Base-by-base conservation (phyloP, 2,797 vertebrate species). In the Scomberomorus guttatus region DNA sequence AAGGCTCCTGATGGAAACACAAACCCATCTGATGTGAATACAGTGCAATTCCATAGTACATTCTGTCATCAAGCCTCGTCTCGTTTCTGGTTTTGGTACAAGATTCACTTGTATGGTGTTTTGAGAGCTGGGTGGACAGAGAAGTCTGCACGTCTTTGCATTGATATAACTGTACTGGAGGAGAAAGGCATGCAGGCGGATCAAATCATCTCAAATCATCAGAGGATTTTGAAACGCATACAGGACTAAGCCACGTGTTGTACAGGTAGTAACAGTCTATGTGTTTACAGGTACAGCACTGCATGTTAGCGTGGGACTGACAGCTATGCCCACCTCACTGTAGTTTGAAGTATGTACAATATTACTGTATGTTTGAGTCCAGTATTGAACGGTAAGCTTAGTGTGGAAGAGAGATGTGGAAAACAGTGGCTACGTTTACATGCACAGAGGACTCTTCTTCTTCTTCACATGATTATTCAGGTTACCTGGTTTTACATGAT, bases 121-220 rank as follows among this genome's bases (percentile, higher is more conserved):
- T 22, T 2, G 46, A 57, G 72, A 55, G 20, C 56, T 25, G 6
- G 13, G 12, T 32, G 69, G 68, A 81, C 64, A 18, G 62, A 75
- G 64, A 25, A 44, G 61, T 72, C 75, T 50, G 63, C 60, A 64
- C 71, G 69, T 62, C 34, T 54, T 48, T 29, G 82, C 52, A 60
- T 66, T 44, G 63, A 69, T 76, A 32, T 2, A 50, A 66, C 83
- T 76, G 87, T 62, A 79, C 60, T 42, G 66, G 78, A 80, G 81
- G 68, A 80, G 58, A 57, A 70, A 80, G 75, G 69, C 90, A 87
- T 89, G 90, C 82, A 83, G 85, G 85, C 72, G 48, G 79, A 84
- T 89, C 80, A 63, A 77, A 85, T 71, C 56, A 10, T 81, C 77
- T 57, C 71, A 12, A 13, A 15, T 46, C 44, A 5, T 60, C 1